A percentile compares a stretch with the other conserved stretches of the same genome.
phyloP scores from a whole-genome alignment of 2,797 vertebrate genomes.

The Cercopithecus diana region DNA sequence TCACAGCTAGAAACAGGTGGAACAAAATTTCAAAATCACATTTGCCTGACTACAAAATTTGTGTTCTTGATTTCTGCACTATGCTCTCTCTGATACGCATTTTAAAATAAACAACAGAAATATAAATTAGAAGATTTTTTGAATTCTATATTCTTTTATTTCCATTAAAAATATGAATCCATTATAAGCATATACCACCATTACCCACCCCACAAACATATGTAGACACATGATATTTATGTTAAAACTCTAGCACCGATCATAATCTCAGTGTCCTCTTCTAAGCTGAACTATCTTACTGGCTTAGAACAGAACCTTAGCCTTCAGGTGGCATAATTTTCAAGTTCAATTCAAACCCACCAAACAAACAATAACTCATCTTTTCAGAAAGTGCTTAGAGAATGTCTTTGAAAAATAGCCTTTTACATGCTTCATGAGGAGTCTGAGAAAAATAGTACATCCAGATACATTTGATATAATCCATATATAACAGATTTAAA shows the following conservation, averaged over 20 bases:
- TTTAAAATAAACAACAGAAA: neutral
- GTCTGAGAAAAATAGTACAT: neutral
- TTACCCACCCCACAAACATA: rapidly evolving
- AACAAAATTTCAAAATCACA: neutral
- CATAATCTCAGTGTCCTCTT: neutral
- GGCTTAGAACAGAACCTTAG: neutral
- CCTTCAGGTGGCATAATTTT: neutral
- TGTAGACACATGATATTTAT: neutral
- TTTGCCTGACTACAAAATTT: neutral
- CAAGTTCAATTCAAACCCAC: neutral
- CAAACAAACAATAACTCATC: neutral
- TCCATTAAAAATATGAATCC: neutral
- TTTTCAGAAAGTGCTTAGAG: neutral
- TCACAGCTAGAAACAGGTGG: neutral
- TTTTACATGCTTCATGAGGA: neutral
- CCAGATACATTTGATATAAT: neutral
- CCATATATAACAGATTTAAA: neutral
- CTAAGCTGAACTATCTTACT: neutral
- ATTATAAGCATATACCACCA: neutral
- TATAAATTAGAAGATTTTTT: neutral
- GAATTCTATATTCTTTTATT: neutral
- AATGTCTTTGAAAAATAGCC: neutral
- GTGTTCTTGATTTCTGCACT: neutral
- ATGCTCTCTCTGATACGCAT: neutral
- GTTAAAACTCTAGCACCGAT: neutral